Conservation (phyloP, 2,888 invertebrate species). For the Polymixis lichenea region DNA sequence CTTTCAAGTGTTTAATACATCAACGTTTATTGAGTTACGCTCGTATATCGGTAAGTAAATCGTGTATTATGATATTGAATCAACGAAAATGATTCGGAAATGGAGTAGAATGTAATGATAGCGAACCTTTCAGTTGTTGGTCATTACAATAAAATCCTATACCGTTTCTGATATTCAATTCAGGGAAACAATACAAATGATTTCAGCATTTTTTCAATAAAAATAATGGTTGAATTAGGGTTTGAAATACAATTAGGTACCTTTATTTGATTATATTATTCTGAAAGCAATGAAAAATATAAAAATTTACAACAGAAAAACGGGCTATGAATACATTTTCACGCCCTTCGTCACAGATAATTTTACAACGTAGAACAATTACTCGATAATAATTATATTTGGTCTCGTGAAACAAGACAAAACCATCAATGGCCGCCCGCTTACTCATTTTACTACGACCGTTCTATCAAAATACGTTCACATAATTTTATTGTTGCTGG, state of each 20-base stretch:
- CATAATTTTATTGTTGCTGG: too few species aligned
- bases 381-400: slow-evolving; percentile 15
- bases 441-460: not conserved
- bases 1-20: slow-evolving; percentile 59
- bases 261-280: not conserved
- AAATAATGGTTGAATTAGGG: not conserved
- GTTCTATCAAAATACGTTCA: slow-evolving; percentile 1
- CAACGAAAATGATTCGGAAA: slow-evolving; percentile 33
- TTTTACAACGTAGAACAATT: slow-evolving; percentile 13
- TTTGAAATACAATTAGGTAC: not conserved
- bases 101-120: slow-evolving; percentile 53
- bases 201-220: not conserved
- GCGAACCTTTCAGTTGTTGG: slow-evolving; percentile 29
- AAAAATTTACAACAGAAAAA: not conserved
- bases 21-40: slow-evolving; percentile 53
- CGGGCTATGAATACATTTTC: not conserved
- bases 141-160: slow-evolving; percentile 29
- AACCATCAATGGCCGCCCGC: slow-evolving; percentile 20
- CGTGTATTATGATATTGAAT: slow-evolving; percentile 59
- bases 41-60: slow-evolving; percentile 55
- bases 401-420: slow-evolving; percentile 22
- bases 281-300: not conserved
- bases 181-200: not conserved
- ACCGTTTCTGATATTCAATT: not conserved
- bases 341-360: not conserved